Evolutionary conservation across 2,888 invertebrate species (phyloP).

Genomic region (Drosophila rubida): DNA sequence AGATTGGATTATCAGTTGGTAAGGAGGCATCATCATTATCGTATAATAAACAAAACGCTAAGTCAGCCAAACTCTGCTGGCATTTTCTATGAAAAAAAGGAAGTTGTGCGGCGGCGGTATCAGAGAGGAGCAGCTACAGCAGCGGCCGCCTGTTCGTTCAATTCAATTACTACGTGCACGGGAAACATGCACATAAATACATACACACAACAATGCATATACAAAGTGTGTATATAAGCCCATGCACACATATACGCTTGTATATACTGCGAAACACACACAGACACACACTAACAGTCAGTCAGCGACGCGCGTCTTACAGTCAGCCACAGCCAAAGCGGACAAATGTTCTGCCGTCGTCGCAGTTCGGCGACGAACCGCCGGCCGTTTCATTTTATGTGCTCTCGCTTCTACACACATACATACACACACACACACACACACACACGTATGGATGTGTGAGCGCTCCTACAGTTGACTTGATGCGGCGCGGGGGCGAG

Average conservation of each 20-base stretch:
- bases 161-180: constrained; percentile 66
- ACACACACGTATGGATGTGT: constrained; percentile 43
- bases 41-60: constrained; percentile 9
- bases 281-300: constrained; percentile 31
- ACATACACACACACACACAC: constrained; percentile 33
- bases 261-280: constrained; percentile 39
- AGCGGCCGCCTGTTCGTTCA: constrained; percentile 59
- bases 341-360: constrained; percentile 65
- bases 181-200: constrained; percentile 38
- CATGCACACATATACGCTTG: constrained; percentile 6
- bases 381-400: constrained; percentile 64
- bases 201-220: constrained; percentile 10
- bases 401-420: constrained; percentile 9
- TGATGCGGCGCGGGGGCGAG: constrained; percentile 27
- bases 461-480: constrained; percentile 52
- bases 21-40: constrained; percentile 62
- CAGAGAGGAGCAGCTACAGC: constrained; percentile 40
- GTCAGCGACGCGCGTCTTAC: constrained; percentile 55
- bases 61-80: constrained; percentile 1
- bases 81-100: constrained; percentile 47
- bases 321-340: constrained; percentile 48
- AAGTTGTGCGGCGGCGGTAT: constrained; percentile 50
- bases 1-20: constrained; percentile 84
- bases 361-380: constrained; percentile 59
- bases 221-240: constrained; percentile 4